Evolutionary conservation across 2,797 vertebrate species (phyloP), one percentile per base, ranked within the genome.

Genomic region (Hapalemur alaotrensis): DNA sequence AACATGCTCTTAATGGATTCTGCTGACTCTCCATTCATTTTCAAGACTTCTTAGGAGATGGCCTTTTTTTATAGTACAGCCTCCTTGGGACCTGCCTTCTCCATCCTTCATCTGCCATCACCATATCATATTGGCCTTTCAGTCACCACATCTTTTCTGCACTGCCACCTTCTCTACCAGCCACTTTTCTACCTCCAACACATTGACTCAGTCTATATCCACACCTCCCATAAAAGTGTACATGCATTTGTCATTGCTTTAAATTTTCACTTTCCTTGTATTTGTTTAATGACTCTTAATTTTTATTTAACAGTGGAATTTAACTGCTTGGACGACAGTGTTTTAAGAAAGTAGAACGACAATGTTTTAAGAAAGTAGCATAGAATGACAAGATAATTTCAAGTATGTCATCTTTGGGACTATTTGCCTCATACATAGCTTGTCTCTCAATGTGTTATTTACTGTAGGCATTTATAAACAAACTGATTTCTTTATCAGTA

Each of bases 21-120:
- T 75, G 25, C 59, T 38, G 89, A 73, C 83, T 86, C 50, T 75
- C 25, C 63, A 54, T 93, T 94, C 90, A 82, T 98, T 95, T 95
- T 94, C 54, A 94, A 79, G 79, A 48, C 70, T 88, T 96, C 93
- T 35, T 23, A 72, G 75, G 69, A 89, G 32, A 76, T 35, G 50
- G 20, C 18, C 76, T 70, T 94, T 46, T 46, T 80, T 95, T 43
- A 38, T 46, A 30, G 8, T n/a, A 1, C 6, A 65, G 17, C n/a
- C 28, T 96, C 83, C 18, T 72, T 54, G 80, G 35, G 23, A 87
- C 48, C 2, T 32, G 32, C 7, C 38, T 82, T 50, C 23, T 86
- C 61, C 41, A 43, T 84, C 12, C 17, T 81, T 59, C 59, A 57
- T 59, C 76, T 80, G 35, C 2, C 6, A 23, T 48, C 25, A 22